Conservation (phyloP, 2,797 vertebrate genomes). For the Pangasius mekongensis region DNA sequence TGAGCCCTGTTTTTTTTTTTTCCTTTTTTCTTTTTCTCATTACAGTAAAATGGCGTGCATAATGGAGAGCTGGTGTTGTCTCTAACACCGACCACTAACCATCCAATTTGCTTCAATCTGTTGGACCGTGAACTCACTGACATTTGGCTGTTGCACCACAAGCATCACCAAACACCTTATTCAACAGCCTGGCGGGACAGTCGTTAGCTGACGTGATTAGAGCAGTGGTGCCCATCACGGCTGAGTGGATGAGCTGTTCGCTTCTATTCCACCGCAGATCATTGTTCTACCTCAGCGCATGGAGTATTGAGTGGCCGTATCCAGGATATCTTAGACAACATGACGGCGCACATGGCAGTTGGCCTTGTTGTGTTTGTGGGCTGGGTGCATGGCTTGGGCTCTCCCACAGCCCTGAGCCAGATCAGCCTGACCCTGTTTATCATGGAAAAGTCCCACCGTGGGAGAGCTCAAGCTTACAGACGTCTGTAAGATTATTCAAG, state of each 20-base stretch:
- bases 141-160: conserved; percentile 39
- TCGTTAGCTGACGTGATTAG: conserved; percentile 57
- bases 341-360: conserved; percentile 55
- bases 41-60: conserved; percentile 22
- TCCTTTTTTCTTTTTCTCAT: background rate
- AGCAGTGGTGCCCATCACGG: conserved; percentile 44
- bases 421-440: conserved; percentile 55
- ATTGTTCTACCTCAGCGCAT: conserved; percentile 58
- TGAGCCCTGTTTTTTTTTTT: background rate
- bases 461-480: conserved; percentile 56
- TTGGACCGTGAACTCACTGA: conserved; percentile 38
- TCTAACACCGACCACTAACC: conserved; percentile 31
- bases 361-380: conserved; percentile 60
- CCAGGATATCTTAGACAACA: conserved; percentile 62
- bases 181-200: conserved; percentile 22
- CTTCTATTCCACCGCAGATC: conserved; percentile 66
- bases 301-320: conserved; percentile 58
- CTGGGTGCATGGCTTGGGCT: conserved; percentile 54
- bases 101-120: conserved; percentile 39
- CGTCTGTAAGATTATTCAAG: conserved; percentile 61
- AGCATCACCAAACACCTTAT: conserved; percentile 41
- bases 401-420: conserved; percentile 52
- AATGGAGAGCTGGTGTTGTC: conserved; percentile 22
- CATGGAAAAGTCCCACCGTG: conserved; percentile 65
- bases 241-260: conserved; percentile 65